Percentiles rank a stretch among this genome's conserved stretches.
phyloP scores from a whole-genome alignment of 2,888 invertebrate genomes.

The Mythimna albipuncta region DNA sequence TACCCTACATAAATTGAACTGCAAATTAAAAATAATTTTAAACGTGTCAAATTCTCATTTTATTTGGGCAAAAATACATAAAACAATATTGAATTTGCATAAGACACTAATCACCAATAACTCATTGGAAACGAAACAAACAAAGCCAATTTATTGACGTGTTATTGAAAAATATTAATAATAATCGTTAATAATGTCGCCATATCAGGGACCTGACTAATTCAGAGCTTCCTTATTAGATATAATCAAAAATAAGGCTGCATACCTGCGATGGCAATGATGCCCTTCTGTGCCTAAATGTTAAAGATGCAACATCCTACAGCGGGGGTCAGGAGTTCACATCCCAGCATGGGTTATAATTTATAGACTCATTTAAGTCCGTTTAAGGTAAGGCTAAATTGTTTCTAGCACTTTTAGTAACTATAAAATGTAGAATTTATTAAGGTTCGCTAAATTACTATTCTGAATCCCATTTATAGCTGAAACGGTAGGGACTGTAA shows the following conservation, averaged over 20 bases:
- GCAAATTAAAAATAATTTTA: not conserved
- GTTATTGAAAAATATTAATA: conserved; percentile 24
- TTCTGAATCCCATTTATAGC: not conserved
- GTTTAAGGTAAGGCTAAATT: conserved; percentile 40
- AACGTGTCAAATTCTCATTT: not conserved
- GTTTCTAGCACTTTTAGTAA: conserved; percentile 32
- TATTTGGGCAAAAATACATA: conserved; percentile 1
- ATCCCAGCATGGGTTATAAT: conserved; percentile 57
- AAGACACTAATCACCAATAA: conserved; percentile 12
- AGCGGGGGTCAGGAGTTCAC: conserved; percentile 57
- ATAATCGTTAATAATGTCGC: conserved; percentile 13
- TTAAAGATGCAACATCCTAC: conserved; percentile 58
- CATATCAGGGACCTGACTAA: conserved; percentile 5
- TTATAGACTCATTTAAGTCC: conserved; percentile 49
- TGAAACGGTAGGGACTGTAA: not conserved
- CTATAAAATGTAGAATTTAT: conserved; percentile 11
- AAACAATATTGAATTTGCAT: conserved; percentile 11
- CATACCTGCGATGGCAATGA: conserved; percentile 21
- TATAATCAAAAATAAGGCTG: conserved; percentile 36
- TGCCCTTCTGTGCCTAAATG: conserved; percentile 58
- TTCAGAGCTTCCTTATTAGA: conserved; percentile 23
- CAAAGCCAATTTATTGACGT: conserved; percentile 30
- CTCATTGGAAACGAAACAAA: conserved; percentile 18
- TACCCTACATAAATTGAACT: not conserved
- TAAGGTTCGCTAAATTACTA: conserved; percentile 3